Evolutionary conservation across 2,888 invertebrate species (phyloP).

Genomic region (Corbicula japonica): DNA sequence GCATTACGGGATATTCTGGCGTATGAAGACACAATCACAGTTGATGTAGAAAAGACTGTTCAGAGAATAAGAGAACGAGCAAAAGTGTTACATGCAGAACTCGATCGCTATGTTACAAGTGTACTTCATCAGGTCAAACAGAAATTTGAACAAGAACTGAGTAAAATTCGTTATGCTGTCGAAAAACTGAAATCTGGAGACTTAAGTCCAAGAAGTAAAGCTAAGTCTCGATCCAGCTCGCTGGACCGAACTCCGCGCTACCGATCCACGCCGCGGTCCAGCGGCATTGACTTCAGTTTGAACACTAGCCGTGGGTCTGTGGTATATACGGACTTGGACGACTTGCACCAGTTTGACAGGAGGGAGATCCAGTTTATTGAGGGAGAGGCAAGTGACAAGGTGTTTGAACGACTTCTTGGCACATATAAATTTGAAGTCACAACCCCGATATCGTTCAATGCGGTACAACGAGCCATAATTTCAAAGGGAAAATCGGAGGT

Average conservation of each 20-base stretch:
- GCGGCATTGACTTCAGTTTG: slow-evolving; percentile 40
- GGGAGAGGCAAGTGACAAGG: slow-evolving; percentile 56
- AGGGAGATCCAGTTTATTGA: slow-evolving; percentile 55
- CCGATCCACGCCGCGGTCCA: slow-evolving; percentile 53
- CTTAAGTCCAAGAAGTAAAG: slow-evolving; percentile 7
- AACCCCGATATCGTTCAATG: slow-evolving; percentile 50
- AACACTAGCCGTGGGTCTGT: slow-evolving; percentile 24
- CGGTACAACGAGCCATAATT: slow-evolving; percentile 50
- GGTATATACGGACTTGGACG: slow-evolving; percentile 29
- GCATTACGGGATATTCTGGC: slow-evolving; percentile 53
- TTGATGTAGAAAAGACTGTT: slow-evolving; percentile 60
- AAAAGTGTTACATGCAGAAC: slow-evolving; percentile 50
- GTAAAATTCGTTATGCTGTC: slow-evolving; percentile 44
- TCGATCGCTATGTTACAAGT: slow-evolving; percentile 51
- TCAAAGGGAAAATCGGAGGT: slow-evolving; percentile 57
- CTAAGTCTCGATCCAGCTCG: slow-evolving; percentile 33
- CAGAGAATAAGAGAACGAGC: slow-evolving; percentile 61
- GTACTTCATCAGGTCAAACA: slow-evolving; percentile 52
- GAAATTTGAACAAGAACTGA: slow-evolving; percentile 56
- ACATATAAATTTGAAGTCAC: slow-evolving; percentile 51
- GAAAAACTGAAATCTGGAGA: slow-evolving; percentile 50
- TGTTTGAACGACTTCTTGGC: slow-evolving; percentile 52
- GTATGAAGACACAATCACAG: slow-evolving; percentile 62
- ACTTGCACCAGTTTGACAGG: slow-evolving; percentile 46
- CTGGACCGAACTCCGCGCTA: slow-evolving; percentile 48